Conservation (phyloP, 1,140 invertebrate genomes). For the Leucophenga varia region DNA sequence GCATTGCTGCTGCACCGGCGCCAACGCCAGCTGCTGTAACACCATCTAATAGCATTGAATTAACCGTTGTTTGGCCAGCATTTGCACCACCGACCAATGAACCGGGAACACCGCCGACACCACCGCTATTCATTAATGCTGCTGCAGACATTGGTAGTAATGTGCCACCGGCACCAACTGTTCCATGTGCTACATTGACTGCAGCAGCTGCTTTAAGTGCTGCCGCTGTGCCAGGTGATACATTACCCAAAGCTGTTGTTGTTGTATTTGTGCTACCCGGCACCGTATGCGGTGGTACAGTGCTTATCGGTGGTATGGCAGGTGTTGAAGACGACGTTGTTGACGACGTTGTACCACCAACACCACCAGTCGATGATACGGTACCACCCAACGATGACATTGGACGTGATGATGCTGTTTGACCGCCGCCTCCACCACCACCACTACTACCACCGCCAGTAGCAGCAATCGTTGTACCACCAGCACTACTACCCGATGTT, state of each 20-base stretch:
- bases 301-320: constrained; percentile 59
- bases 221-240: no score
- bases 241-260: constrained; percentile 49
- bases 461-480: constrained; percentile 38
- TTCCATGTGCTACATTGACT: constrained; percentile 30
- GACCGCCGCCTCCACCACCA: constrained; percentile 2
- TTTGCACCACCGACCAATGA: constrained; percentile 26
- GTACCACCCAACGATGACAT: constrained; percentile 53
- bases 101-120: constrained; percentile 24
- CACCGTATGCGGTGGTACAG: constrained; percentile 49
- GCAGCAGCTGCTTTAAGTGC: constrained; percentile 16
- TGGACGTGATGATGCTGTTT: constrained; percentile 38
- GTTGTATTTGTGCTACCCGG: constrained; percentile 58
- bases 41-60: constrained; percentile 9
- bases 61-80: constrained; percentile 12
- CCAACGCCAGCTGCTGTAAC: constrained; percentile 26
- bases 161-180: constrained; percentile 12
- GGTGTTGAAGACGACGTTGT: constrained; percentile 52
- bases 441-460: constrained; percentile 3
- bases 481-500: constrained; percentile 44
- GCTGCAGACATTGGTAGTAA: constrained; percentile 45
- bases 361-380: constrained; percentile 47
- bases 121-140: constrained; percentile 51
- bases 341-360: constrained; percentile 3
- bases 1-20: constrained; percentile 29